These are phyloP conservation scores for Lordiphosa clarofinis DNA, from an alignment of 1,140 invertebrate species.

Conservation along the genomic window DNA sequence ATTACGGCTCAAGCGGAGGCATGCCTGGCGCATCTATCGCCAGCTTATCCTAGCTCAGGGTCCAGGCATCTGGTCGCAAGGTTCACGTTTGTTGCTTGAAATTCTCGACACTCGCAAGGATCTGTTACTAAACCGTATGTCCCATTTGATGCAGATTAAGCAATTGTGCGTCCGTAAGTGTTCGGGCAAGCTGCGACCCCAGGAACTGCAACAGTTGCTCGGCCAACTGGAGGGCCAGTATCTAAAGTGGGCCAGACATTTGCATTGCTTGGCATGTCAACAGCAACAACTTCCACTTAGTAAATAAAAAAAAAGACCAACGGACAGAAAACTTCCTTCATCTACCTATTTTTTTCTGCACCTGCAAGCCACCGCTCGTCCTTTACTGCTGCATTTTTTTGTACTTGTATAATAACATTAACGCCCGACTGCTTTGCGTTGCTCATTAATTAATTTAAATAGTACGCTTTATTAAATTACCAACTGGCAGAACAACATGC, in stretches of 20 bases:
- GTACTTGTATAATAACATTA: conserved; percentile 12
- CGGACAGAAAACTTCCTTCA: background rate
- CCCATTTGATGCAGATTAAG: conserved; percentile 8
- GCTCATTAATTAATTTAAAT: conserved; percentile 50
- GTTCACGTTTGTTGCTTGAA: background rate
- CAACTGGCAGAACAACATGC: conserved; percentile 9
- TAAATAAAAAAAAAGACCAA: conserved; percentile 11
- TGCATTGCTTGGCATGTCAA: conserved; percentile 9
- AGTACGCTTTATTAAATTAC: conserved; percentile 43
- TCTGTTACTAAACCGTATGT: conserved; percentile 13
- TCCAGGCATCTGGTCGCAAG: background rate
- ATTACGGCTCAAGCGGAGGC: background rate
- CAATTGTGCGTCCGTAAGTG: conserved; percentile 24
- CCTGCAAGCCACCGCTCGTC: background rate
- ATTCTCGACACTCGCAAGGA: background rate
- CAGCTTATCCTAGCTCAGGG: too few relatives aligned
- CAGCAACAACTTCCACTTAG: conserved; percentile 5
- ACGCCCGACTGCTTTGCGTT: conserved; percentile 1
- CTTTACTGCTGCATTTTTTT: background rate
- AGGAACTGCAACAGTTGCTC: conserved; percentile 7
- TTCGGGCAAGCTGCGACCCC: conserved; percentile 1
- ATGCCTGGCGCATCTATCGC: conserved; percentile 10
- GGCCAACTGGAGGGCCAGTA: conserved; percentile 15
- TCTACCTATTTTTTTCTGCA: background rate
- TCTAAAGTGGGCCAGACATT: background rate